Conservation (phyloP, 2,888 invertebrate genomes). For the Meteorus cinctellus region DNA sequence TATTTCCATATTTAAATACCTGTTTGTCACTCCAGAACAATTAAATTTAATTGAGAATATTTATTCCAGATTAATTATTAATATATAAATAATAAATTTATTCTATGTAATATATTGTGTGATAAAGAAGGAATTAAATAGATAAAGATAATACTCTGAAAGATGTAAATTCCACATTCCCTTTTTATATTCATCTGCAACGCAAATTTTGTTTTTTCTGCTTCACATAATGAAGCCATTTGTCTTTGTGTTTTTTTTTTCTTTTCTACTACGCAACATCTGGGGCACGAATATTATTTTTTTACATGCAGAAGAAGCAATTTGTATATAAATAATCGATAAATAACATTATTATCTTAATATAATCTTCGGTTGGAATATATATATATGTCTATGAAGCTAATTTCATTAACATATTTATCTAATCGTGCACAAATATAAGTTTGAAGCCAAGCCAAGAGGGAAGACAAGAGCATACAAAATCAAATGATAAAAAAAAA, state of each 20-base stretch:
- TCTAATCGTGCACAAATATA: conserved; percentile 55
- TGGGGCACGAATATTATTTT: conserved; percentile 37
- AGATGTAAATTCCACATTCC: conserved; percentile 19
- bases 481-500: conserved; percentile 59
- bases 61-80: conserved; percentile 22
- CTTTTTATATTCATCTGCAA: conserved; percentile 9
- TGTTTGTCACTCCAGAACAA: conserved; percentile 7
- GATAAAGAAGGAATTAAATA: conserved; percentile 4
- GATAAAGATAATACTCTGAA: conserved; percentile 2
- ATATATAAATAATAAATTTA: conserved; percentile 12
- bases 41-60: conserved; percentile 22
- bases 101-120: neutral
- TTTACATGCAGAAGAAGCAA: conserved; percentile 50
- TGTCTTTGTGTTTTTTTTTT: conserved; percentile 17
- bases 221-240: neutral
- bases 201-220: too few relatives aligned
- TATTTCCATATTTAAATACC: conserved; percentile 14
- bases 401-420: conserved; percentile 35
- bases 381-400: conserved; percentile 50
- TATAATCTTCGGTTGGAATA: conserved; percentile 51
- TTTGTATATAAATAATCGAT: conserved; percentile 5
- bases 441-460: conserved; percentile 70
- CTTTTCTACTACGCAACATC: neutral
- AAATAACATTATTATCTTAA: conserved; percentile 21
- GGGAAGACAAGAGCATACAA: conserved; percentile 71